phyloP scores from a whole-genome alignment of 2,797 vertebrate genomes.

The Australoheros facetus region DNA sequence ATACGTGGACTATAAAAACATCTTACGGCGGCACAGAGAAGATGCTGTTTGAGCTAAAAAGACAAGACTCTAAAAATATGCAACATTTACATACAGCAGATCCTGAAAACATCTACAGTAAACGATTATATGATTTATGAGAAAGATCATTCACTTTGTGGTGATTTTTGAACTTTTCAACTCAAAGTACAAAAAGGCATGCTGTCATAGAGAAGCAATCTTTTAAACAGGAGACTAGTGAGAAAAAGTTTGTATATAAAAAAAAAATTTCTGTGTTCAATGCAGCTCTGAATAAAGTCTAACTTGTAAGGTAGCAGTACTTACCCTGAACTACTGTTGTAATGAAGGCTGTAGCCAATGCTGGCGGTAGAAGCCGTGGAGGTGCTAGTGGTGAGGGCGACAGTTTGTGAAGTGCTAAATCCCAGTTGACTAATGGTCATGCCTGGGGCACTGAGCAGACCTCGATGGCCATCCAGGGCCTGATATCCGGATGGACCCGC shows the following conservation, averaged over 20 bases:
- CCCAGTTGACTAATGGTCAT: constrained; percentile 89
- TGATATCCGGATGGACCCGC: constrained; percentile 32
- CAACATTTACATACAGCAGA: constrained; percentile 29
- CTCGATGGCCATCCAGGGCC: constrained; percentile 84
- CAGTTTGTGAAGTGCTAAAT: constrained; percentile 76
- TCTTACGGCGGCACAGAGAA: not conserved
- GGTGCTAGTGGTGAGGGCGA: constrained; percentile 50
- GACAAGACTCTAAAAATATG: constrained; percentile 47
- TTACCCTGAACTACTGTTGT: constrained; percentile 85
- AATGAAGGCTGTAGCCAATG: constrained; percentile 66
- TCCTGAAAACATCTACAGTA: constrained; percentile 11
- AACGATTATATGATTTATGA: constrained; percentile 2
- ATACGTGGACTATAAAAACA: constrained; percentile 58
- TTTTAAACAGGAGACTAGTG: not conserved
- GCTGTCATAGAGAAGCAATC: not conserved
- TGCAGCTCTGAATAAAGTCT: not conserved
- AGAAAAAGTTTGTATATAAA: not conserved
- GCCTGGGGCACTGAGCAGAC: constrained; percentile 81
- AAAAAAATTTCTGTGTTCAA: not conserved
- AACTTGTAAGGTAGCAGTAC: constrained; percentile 41
- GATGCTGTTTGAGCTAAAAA: constrained; percentile 18
- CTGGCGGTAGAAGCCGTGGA: constrained; percentile 56
- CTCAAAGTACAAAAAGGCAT: not conserved
- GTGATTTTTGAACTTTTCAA: not conserved
- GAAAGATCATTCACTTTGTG: not conserved